Base-by-base conservation (phyloP, 2,797 vertebrate genomes). In the Fratercula arctica region DNA sequence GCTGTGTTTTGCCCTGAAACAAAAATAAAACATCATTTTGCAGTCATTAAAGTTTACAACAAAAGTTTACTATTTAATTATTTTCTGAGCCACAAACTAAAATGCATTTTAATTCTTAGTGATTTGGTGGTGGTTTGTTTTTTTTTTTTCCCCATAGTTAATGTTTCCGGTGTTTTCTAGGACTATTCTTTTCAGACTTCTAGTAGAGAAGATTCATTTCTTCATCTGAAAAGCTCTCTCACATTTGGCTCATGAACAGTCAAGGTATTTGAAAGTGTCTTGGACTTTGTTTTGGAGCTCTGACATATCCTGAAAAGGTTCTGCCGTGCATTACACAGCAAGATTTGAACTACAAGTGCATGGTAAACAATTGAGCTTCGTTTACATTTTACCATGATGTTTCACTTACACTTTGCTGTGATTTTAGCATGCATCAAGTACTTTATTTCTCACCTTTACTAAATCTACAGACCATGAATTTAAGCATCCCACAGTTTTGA, bases 301-400 rank as follows among this genome's bases (percentile, higher is more conserved):
- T 73, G 18, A 50, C 9, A 39, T 59, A 90, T 33, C 46, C 76
- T 89, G 23, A 73, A 93, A 91, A 89, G 23, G 35, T 33, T 92
- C 61, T 85, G 19, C 21, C 23, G 35, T 14, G 10, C 60, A 75
- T 93, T 91, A 91, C 83, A 74, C 61, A 96, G 81, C 35, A 97
- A 68, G 84, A 89, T 89, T 94, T 92, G 85, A 94, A 87, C 80
- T 94, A 76, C 54, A 87, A 94, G 54, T 87, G 45, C 46, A 37
- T 20, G 23, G 33, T 95, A 95, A 97, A 97, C 37, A 96, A 96
- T 94, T 96, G 96, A 64, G 28, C 33, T 95, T 96, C 70, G 96
- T 97, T 97, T 97, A 81, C 85, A 93, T 96, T 97, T 97, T 96
- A 85, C 91, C 72, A 91, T 97, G 93, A 96, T 80, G 56, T 92